These are phyloP conservation scores for Erebia palarica DNA, from an alignment of 2,888 invertebrate genomes.

Conservation along the genomic window DNA sequence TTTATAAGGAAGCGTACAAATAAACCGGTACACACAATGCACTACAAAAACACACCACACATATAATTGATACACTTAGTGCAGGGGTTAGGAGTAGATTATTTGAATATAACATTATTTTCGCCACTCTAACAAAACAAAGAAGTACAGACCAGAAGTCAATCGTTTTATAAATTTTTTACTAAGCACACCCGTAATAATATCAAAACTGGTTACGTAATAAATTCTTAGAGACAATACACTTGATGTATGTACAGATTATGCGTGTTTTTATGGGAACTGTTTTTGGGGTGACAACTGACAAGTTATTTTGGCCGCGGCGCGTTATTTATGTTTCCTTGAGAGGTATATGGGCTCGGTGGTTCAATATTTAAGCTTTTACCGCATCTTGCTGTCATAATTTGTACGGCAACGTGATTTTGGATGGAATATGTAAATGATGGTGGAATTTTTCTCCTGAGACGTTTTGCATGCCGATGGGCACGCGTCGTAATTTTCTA, in stretches of 20 bases:
- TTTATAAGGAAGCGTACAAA: constrained; percentile 23
- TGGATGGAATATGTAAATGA: background rate
- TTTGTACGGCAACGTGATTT: background rate
- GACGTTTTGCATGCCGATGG: background rate
- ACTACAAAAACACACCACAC: constrained; percentile 22
- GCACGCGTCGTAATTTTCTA: background rate
- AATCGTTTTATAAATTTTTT: constrained; percentile 38
- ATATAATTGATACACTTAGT: constrained; percentile 28
- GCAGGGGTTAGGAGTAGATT: constrained; percentile 50
- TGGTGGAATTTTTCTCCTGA: background rate
- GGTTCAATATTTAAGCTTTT: constrained; percentile 24
- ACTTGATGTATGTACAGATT: constrained; percentile 42
- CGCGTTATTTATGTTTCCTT: constrained; percentile 23
- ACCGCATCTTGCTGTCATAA: constrained; percentile 8
- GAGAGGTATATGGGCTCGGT: background rate
- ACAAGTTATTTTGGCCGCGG: constrained; percentile 42
- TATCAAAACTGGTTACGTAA: constrained; percentile 43
- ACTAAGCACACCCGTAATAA: background rate
- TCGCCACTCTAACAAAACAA: constrained; percentile 57
- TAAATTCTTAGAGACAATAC: constrained; percentile 46
- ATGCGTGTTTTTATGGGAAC: constrained; percentile 44
- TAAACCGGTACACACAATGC: constrained; percentile 44
- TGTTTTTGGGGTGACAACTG: constrained; percentile 40
- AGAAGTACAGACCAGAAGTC: constrained; percentile 55
- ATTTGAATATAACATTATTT: constrained; percentile 56